These are phyloP conservation scores for Chloebia gouldiae DNA, from an alignment of 2,113 vertebrate genomes.

Conservation along the genomic window DNA sequence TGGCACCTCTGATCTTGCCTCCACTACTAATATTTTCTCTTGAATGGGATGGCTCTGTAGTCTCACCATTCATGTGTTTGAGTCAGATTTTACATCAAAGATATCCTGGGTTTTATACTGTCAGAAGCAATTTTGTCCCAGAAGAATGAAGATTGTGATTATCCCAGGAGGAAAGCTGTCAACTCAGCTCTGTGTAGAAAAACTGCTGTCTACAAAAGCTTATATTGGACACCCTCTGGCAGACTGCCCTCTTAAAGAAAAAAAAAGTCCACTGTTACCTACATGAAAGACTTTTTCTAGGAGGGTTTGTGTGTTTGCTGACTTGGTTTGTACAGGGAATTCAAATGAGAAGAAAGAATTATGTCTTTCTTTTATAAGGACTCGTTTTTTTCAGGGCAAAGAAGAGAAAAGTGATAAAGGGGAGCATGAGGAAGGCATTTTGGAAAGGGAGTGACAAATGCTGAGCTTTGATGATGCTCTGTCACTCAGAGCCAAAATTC, in stretches of 20 bases:
- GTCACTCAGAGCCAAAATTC: neutral
- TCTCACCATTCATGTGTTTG: constrained; percentile 49
- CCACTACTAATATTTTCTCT: constrained; percentile 2
- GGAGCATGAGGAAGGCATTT: neutral
- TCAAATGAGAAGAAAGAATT: neutral
- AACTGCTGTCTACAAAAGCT: constrained; percentile 54
- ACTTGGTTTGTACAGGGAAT: neutral
- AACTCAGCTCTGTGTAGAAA: constrained; percentile 56
- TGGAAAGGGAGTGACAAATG: neutral
- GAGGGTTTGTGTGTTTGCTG: neutral
- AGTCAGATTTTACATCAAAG: constrained; percentile 67
- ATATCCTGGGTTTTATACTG: constrained; percentile 63
- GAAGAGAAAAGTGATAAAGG: neutral
- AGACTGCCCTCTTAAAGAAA: constrained; percentile 19
- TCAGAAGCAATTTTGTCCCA: constrained; percentile 66
- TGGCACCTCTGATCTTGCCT: constrained; percentile 44
- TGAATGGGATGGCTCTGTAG: constrained; percentile 39
- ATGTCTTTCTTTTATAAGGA: neutral
- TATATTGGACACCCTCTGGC: constrained; percentile 53
- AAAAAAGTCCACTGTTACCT: constrained; percentile 1
- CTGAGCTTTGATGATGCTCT: neutral
- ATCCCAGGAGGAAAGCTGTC: constrained; percentile 63
- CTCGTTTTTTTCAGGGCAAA: neutral
- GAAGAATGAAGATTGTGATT: constrained; percentile 62
- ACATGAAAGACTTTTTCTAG: constrained; percentile 14